These are phyloP conservation scores for Brachyhypopomus gauderio DNA, from an alignment of 2,113 vertebrate species.

Conservation along the genomic window DNA sequence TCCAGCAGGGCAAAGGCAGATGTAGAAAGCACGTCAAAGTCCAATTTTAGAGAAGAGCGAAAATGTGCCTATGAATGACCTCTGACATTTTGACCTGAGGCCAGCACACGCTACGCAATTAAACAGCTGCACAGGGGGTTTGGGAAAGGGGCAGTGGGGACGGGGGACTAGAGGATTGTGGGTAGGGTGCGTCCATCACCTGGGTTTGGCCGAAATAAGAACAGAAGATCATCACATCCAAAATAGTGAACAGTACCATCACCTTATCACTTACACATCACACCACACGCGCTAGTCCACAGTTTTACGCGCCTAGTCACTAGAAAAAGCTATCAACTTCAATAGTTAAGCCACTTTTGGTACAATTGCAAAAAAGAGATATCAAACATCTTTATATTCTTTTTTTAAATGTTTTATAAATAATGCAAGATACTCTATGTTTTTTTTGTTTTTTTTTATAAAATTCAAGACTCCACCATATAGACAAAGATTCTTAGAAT, in stretches of 20 bases:
- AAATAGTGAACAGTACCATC: slow-evolving; percentile 72
- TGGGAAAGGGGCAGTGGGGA: neutral
- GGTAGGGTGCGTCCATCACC: slow-evolving; percentile 65
- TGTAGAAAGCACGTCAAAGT: neutral
- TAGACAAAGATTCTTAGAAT: slow-evolving; percentile 84
- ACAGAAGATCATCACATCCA: slow-evolving; percentile 71
- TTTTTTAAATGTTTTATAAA: slow-evolving; percentile 84
- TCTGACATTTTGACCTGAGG: slow-evolving; percentile 9
- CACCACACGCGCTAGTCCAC: slow-evolving; percentile 77
- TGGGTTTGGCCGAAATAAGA: slow-evolving; percentile 59
- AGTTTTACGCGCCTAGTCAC: slow-evolving; percentile 78
- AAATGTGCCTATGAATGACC: neutral
- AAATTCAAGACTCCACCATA: slow-evolving; percentile 89
- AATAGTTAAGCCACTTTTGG: slow-evolving; percentile 99
- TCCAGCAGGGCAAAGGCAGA: too few species aligned
- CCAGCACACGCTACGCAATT: neutral
- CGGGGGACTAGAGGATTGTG: slow-evolving; percentile 56
- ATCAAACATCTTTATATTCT: slow-evolving; percentile 85
- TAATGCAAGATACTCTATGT: slow-evolving; percentile 90
- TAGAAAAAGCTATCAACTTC: slow-evolving; percentile 80
- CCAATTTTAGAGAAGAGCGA: neutral
- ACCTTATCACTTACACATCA: slow-evolving; percentile 77
- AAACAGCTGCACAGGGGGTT: slow-evolving; percentile 14
- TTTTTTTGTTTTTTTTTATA: slow-evolving; percentile 75
- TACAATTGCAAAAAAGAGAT: slow-evolving; percentile 94